Conservation (phyloP, 2,113 vertebrate species). For the Corythornis cristatus region DNA sequence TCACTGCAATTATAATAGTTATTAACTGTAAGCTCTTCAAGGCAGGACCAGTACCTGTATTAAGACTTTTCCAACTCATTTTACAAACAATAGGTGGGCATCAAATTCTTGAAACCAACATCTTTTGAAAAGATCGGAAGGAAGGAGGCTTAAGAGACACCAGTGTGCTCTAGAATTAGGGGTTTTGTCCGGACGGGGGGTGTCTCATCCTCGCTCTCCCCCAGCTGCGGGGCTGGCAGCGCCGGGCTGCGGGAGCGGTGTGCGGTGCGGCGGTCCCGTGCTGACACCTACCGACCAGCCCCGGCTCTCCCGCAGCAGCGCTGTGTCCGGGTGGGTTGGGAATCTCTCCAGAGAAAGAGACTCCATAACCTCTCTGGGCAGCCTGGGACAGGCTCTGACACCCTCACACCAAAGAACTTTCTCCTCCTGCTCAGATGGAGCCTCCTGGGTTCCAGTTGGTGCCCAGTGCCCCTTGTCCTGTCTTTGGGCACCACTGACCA, state of each 20-base stretch:
- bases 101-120: too few relatives aligned
- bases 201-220: too few relatives aligned
- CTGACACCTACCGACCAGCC: conserved; percentile 64
- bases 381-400: not conserved
- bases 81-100: not conserved
- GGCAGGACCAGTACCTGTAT: not conserved
- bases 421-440: not conserved
- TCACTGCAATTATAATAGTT: not conserved
- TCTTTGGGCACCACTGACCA: not conserved
- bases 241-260: not conserved
- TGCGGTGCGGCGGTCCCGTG: not conserved
- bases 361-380: not conserved
- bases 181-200: not conserved
- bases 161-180: rapidly evolving
- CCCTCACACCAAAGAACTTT: not conserved
- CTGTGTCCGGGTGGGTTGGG: not conserved
- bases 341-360: not conserved
- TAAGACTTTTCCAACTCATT: not conserved
- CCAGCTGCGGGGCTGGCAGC: not conserved
- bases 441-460: not conserved
- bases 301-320: not conserved
- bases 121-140: too few relatives aligned
- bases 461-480: not conserved
- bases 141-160: not conserved
- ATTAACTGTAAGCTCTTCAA: not conserved